Conservation (phyloP, 2,797 vertebrate species). For the Eremophila alpestris region DNA sequence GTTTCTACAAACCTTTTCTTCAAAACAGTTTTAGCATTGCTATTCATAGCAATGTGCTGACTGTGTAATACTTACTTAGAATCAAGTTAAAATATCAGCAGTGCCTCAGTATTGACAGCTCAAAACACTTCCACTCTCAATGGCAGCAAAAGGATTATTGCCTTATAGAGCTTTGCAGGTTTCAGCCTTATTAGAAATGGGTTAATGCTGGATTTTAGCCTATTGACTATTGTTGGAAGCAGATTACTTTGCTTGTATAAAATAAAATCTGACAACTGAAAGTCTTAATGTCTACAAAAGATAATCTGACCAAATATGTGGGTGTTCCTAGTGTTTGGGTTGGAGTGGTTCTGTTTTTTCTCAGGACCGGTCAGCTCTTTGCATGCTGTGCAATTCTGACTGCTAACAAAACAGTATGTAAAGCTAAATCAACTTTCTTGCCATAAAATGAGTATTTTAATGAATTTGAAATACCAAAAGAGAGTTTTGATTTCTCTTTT, state of each 20-base stretch:
- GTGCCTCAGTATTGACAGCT: background rate
- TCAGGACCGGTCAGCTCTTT: background rate
- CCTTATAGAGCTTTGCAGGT: background rate
- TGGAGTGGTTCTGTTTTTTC: background rate
- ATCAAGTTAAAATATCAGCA: background rate
- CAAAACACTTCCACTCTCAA: background rate
- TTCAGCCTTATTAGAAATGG: conserved; percentile 47
- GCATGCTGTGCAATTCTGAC: background rate
- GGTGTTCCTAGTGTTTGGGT: background rate
- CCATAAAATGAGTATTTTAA: background rate
- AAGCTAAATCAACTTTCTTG: background rate
- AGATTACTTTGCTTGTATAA: conserved; percentile 51
- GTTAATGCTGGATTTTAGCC: conserved; percentile 62
- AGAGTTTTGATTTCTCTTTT: background rate
- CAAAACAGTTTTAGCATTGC: background rate
- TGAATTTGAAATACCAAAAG: background rate
- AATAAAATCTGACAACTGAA: conserved; percentile 35
- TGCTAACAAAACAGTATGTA: background rate
- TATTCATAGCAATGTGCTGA: background rate
- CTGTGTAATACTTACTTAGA: background rate
- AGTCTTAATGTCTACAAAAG: conserved; percentile 9
- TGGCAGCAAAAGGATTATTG: conserved; percentile 21
- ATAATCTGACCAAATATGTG: conserved; percentile 31
- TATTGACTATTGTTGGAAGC: conserved; percentile 40
- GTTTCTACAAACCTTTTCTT: background rate